These are phyloP conservation scores for Aleiodes sp. DNA, from an alignment of 1,140 invertebrate species.

Conservation along the genomic window DNA sequence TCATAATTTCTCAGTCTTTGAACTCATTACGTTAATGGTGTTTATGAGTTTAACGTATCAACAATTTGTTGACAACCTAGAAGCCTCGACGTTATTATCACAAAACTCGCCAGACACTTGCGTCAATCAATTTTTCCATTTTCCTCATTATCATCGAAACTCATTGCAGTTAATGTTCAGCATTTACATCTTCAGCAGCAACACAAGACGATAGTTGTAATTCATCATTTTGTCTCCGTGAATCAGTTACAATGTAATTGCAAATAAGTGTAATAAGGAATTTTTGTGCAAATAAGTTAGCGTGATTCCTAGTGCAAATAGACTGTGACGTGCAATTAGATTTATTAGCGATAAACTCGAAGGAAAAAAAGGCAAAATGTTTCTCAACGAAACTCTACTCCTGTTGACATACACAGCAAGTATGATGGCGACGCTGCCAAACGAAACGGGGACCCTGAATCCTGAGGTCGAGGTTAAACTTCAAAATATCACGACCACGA, in stretches of 20 bases:
- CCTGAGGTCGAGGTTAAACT: background rate
- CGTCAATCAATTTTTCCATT: constrained; percentile 59
- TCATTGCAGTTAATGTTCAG: background rate
- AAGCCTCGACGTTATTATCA: background rate
- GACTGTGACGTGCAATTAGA: background rate
- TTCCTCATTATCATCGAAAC: background rate
- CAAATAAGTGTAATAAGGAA: background rate
- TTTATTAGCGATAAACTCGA: background rate
- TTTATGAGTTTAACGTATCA: background rate
- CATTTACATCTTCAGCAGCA: background rate
- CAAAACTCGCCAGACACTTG: constrained; percentile 44
- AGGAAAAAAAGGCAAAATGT: constrained; percentile 42
- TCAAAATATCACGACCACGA: constrained; percentile 46
- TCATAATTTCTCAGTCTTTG: background rate
- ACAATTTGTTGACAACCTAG: background rate
- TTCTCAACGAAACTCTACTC: constrained; percentile 56
- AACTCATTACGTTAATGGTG: background rate
- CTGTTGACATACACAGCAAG: constrained; percentile 55
- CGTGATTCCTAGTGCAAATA: background rate
- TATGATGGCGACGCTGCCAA: constrained; percentile 52
- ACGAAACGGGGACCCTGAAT: constrained; percentile 38
- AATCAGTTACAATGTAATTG: background rate
- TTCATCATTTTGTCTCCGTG: background rate
- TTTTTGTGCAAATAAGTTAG: background rate
- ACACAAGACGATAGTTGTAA: background rate